Evolutionary conservation across 2,797 vertebrate species (phyloP).

Genomic region (Myiotriccus ornatus): DNA sequence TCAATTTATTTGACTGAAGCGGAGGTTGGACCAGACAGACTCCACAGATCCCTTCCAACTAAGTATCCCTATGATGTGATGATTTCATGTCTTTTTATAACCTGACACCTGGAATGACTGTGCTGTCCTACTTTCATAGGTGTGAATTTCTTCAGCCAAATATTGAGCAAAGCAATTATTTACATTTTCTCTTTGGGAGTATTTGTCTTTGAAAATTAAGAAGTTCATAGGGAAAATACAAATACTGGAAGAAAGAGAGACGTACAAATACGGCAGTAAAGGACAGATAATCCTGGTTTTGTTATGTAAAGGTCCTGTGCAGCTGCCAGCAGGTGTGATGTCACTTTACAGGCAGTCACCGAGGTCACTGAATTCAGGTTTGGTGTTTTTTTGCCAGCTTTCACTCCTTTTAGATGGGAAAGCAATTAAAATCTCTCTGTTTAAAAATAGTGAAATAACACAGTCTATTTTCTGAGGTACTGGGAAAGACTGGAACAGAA

Average conservation of each 20-base stretch:
- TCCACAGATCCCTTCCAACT: background rate
- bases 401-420: background rate
- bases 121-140: background rate
- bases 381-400: background rate
- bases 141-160: background rate
- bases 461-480: background rate
- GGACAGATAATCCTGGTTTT: background rate
- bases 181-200: background rate
- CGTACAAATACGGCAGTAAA: background rate
- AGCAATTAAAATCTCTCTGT: background rate
- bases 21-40: background rate
- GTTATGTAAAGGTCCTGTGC: background rate
- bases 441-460: background rate
- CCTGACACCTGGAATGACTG: background rate
- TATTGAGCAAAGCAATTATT: background rate
- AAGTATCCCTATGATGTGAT: background rate
- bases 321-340: background rate
- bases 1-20: background rate
- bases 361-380: background rate
- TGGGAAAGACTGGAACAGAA: background rate
- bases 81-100: background rate
- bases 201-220: background rate
- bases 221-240: background rate
- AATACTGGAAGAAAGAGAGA: background rate
- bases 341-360: background rate